Percentiles rank a stretch among this genome's conserved stretches.
phyloP scores from a whole-genome alignment of 2,113 vertebrate genomes.

The Gulo gulo region DNA sequence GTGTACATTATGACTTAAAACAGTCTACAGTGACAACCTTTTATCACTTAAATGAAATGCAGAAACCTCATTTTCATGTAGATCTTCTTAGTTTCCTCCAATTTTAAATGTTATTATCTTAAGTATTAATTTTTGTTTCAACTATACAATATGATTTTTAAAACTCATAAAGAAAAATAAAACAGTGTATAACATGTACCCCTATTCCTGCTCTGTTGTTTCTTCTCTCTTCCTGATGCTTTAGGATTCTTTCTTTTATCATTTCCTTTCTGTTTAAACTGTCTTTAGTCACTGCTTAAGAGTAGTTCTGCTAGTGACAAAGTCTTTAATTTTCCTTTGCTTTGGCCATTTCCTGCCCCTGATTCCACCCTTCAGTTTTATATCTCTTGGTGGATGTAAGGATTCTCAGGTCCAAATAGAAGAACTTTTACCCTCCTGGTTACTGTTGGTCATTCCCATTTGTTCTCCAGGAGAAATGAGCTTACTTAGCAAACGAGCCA shows the following conservation, averaged over 20 bases:
- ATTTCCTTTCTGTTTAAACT: neutral
- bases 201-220: neutral
- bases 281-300: neutral
- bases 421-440: neutral
- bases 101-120: neutral
- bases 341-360: neutral
- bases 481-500: neutral
- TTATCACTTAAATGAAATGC: neutral
- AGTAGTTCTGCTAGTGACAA: neutral
- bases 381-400: neutral
- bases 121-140: neutral
- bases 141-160: neutral
- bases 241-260: neutral
- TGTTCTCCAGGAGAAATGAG: neutral
- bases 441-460: neutral
- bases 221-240: neutral
- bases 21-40: neutral
- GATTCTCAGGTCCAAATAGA: neutral
- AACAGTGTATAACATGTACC: accelerated
- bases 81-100: neutral
- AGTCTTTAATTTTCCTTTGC: neutral
- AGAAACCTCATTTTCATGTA: neutral
- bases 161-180: neutral
- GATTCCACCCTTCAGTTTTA: neutral
- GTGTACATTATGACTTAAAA: neutral